Evolutionary conservation across 2,888 invertebrate genomes (phyloP).

Genomic region (Galeopsomyia nigrocyanea): DNA sequence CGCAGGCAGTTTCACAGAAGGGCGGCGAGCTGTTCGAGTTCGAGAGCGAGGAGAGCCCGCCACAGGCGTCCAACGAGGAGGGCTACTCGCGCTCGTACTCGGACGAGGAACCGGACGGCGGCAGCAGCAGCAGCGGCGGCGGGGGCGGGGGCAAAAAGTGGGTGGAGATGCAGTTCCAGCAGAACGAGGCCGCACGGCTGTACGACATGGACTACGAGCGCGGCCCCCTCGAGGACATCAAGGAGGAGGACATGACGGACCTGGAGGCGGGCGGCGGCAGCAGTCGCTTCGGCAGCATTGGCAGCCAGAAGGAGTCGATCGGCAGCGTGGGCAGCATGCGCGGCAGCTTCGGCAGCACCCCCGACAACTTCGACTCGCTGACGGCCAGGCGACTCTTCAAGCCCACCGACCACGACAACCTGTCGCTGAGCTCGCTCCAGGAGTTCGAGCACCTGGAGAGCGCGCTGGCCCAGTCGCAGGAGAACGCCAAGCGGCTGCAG

Average conservation of each 20-base stretch:
- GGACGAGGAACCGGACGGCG: constrained; percentile 70
- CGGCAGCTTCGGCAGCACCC: constrained; percentile 91
- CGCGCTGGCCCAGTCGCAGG: constrained; percentile 78
- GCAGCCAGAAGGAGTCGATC: constrained; percentile 83
- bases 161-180: constrained; percentile 92
- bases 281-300: constrained; percentile 82
- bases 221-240: constrained; percentile 90
- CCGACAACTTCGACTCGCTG: constrained; percentile 86
- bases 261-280: constrained; percentile 77
- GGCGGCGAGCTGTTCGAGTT: constrained; percentile 61
- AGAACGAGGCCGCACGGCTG: constrained; percentile 73
- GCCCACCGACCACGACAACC: constrained; percentile 90
- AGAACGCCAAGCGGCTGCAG: constrained; percentile 73
- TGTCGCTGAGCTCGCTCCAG: constrained; percentile 92
- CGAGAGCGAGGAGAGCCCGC: constrained; percentile 66
- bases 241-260: constrained; percentile 91
- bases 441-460: constrained; percentile 94
- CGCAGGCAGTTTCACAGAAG: constrained; percentile 39
- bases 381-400: constrained; percentile 87
- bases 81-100: constrained; percentile 65
- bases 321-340: constrained; percentile 84
- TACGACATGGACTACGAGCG: constrained; percentile 86
- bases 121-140: constrained; percentile 75
- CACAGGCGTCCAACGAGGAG: constrained; percentile 64
- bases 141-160: constrained; percentile 84